Evolutionary conservation across 2,113 vertebrate genomes (phyloP).

Genomic region (Brienomyrus brachyistius): DNA sequence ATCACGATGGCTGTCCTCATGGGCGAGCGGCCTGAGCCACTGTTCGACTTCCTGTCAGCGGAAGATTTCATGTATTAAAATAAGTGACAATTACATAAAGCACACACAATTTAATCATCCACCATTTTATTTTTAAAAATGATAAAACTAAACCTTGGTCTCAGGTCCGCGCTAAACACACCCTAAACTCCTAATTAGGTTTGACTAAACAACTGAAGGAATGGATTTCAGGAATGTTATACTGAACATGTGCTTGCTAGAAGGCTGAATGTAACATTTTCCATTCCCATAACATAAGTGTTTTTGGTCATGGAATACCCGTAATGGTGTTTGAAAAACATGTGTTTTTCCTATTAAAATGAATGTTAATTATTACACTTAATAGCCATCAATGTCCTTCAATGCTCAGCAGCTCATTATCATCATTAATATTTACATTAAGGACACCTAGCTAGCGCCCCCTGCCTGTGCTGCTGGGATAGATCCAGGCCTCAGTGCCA

Average conservation of each 20-base stretch:
- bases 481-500: neutral
- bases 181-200: neutral
- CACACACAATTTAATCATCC: neutral
- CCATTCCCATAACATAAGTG: neutral
- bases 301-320: neutral
- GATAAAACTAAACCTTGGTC: neutral
- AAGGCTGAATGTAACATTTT: neutral
- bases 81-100: no score
- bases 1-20: conserved; percentile 86
- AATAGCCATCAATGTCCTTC: neutral
- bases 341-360: neutral
- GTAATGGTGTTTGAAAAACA: neutral
- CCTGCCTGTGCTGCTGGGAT: neutral
- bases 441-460: neutral
- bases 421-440: neutral
- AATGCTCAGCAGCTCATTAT: neutral
- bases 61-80: neutral
- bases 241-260: no score
- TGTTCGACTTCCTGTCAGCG: conserved; percentile 62
- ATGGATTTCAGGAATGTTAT: neutral
- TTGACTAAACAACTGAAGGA: neutral
- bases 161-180: neutral
- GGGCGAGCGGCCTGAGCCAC: conserved; percentile 55
- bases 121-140: neutral
- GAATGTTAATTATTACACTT: neutral